A percentile compares a stretch with the other conserved stretches of the same genome.
Conservation (phyloP, 1,140 invertebrate species). For the Vollenhovia emeryi region DNA sequence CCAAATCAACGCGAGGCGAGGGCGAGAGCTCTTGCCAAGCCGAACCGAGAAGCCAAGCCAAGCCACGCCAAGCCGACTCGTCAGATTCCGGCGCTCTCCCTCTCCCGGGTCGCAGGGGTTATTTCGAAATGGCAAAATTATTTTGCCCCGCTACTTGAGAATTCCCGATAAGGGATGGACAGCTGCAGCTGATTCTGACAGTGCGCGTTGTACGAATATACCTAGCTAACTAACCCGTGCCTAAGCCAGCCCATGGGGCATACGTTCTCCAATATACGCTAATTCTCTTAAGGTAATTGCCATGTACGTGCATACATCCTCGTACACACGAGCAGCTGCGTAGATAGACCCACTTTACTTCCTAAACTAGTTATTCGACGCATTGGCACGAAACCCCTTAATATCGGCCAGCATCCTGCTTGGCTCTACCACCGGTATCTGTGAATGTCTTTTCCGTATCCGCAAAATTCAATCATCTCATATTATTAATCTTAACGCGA, state of each 20-base stretch:
- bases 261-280: constrained; percentile 5
- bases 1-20: constrained; percentile 52
- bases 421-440: not conserved
- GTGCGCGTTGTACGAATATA: not conserved
- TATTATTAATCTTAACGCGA: constrained; percentile 62
- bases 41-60: not conserved
- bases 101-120: constrained; percentile 8
- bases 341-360: constrained; percentile 10
- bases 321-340: not conserved
- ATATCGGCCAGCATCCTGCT: not conserved
- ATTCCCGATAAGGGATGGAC: constrained; percentile 65
- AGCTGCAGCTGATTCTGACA: not conserved
- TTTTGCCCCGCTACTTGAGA: constrained; percentile 70
- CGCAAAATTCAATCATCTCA: constrained; percentile 59
- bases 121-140: constrained; percentile 74
- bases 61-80: not conserved
- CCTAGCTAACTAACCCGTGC: not conserved
- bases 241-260: not conserved
- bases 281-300: constrained; percentile 51
- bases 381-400: not conserved
- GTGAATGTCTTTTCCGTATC: not conserved
- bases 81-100: not conserved
- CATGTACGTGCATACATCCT: constrained; percentile 11
- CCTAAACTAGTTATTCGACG: constrained; percentile 55
- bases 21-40: constrained; percentile 72